Conservation (phyloP, 2,113 vertebrate species). For the Strix uralensis region DNA sequence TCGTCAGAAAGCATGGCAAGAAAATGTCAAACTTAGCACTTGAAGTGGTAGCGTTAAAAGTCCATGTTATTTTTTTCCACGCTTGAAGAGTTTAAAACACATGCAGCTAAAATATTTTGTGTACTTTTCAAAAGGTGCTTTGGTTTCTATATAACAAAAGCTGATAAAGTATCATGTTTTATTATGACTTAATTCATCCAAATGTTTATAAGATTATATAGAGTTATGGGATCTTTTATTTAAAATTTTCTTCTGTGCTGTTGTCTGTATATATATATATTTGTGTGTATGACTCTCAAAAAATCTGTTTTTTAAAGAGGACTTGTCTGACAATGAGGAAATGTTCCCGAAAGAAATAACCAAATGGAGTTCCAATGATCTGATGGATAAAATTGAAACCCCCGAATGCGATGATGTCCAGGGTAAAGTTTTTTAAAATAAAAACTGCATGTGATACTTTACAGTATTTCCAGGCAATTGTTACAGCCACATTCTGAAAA, state of each 20-base stretch:
- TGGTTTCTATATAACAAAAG: not conserved
- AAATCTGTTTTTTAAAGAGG: slow-evolving; percentile 78
- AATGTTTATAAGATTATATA: not conserved
- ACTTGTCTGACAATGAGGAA: slow-evolving; percentile 88
- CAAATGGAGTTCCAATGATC: slow-evolving; percentile 94
- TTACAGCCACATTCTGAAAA: not conserved
- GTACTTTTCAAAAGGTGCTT: not conserved
- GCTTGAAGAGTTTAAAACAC: not conserved
- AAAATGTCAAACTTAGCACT: not conserved
- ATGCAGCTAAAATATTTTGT: not conserved
- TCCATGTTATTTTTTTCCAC: not conserved
- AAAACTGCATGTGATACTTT: not conserved
- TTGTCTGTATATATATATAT: not conserved
- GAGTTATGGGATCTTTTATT: not conserved
- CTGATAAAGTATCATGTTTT: not conserved
- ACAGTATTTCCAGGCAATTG: not conserved
- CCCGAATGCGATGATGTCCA: slow-evolving; percentile 80
- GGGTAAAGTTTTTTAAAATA: slow-evolving; percentile 64
- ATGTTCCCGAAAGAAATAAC: slow-evolving; percentile 89
- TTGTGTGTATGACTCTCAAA: not conserved
- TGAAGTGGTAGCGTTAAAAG: not conserved
- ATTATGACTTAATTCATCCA: not conserved
- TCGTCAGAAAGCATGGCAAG: not conserved
- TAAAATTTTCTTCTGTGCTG: not conserved
- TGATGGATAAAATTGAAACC: slow-evolving; percentile 94